Evolutionary conservation across 1,140 invertebrate genomes (phyloP).

Genomic region (Pentalonia nigronervosa): DNA sequence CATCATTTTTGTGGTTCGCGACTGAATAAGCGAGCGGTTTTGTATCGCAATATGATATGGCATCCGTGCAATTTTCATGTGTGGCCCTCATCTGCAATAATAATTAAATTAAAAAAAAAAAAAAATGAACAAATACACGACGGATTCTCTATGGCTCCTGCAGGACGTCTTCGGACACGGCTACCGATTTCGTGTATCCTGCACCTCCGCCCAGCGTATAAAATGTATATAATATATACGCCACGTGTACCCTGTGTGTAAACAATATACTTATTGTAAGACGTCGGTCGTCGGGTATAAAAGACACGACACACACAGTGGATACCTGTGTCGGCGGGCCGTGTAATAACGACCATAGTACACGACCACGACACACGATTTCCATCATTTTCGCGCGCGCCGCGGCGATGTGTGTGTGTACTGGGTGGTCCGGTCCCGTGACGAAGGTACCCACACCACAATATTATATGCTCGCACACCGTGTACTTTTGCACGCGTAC

Average conservation of each 20-base stretch:
- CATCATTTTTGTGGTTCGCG: too few species aligned
- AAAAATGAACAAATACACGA: too few species aligned
- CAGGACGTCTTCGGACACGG: background rate
- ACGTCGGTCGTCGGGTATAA: background rate
- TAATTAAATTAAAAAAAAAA: too few species aligned
- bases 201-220: background rate
- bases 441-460: background rate
- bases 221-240: background rate
- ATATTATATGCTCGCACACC: background rate
- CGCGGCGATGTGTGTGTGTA: background rate
- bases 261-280: background rate
- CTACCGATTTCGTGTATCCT: background rate
- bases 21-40: too few species aligned
- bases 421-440: conserved; percentile 1
- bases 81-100: too few species aligned
- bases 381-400: background rate
- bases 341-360: background rate
- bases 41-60: too few species aligned
- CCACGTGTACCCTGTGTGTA: background rate
- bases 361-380: conserved; percentile 6
- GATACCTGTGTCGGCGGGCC: background rate
- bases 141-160: background rate
- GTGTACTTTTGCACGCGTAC: background rate
- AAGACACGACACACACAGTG: background rate
- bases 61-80: too few species aligned